Conservation (phyloP, 2,113 vertebrate genomes). For the Chloroceryle aenea region DNA sequence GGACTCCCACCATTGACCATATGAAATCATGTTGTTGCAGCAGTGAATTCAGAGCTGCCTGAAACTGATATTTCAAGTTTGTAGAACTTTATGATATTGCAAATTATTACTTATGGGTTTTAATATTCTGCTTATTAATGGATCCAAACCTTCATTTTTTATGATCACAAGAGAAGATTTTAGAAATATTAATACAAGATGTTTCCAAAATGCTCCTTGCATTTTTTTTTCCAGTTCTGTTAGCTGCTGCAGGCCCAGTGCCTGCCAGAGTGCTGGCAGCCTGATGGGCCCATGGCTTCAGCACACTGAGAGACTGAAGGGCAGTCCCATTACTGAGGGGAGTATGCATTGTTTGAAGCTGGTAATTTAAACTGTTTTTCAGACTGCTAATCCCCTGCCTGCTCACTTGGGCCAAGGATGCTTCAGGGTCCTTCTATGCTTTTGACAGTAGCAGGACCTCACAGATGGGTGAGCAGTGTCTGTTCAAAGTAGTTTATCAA, state of each 20-base stretch:
- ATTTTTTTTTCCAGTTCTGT: neutral
- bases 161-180: neutral
- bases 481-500: neutral
- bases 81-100: neutral
- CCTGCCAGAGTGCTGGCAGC: neutral
- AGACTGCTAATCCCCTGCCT: neutral
- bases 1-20: neutral
- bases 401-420: neutral
- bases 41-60: neutral
- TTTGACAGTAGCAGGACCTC: fast-evolving
- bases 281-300: neutral
- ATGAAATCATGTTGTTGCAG: neutral
- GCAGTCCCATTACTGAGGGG: neutral
- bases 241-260: neutral
- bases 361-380: neutral
- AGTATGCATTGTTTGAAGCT: neutral
- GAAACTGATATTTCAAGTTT: neutral
- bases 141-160: neutral
- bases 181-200: neutral
- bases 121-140: neutral
- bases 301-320: neutral
- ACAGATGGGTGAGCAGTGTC: neutral
- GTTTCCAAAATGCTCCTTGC: neutral
- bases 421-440: neutral
- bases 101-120: neutral